These are phyloP conservation scores for Pristionchus entomophagus DNA, from an alignment of 2,888 invertebrate species.

Conservation along the genomic window DNA sequence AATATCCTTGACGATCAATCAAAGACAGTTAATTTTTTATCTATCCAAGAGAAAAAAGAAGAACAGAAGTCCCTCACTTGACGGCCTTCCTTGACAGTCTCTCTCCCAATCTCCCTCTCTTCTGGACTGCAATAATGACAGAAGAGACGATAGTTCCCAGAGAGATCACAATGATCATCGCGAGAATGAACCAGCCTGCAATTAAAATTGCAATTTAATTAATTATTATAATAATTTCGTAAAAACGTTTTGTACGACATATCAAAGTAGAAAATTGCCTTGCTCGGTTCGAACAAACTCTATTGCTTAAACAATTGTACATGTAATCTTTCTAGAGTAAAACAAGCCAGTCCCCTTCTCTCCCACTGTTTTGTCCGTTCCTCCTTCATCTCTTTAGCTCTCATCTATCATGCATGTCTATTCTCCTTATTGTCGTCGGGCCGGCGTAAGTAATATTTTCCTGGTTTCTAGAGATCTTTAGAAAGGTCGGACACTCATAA, in stretches of 20 bases:
- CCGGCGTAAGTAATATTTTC: too few species aligned
- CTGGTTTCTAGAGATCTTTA: too few species aligned
- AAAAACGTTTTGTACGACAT: background rate
- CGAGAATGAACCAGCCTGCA: slow-evolving; percentile 78
- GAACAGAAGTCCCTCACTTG: slow-evolving; percentile 50
- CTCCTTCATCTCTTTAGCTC: too few species aligned
- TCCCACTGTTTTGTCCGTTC: too few species aligned
- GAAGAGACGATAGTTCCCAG: slow-evolving; percentile 78
- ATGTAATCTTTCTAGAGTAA: too few species aligned
- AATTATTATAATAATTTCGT: background rate
- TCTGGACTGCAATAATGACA: slow-evolving; percentile 78
- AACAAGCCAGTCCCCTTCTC: background rate
- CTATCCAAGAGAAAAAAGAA: background rate
- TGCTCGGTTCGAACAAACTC: too few species aligned
- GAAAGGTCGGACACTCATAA: too few species aligned
- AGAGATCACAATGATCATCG: slow-evolving; percentile 78
- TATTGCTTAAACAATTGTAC: too few species aligned
- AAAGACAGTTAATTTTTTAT: background rate
- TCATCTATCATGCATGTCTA: too few species aligned
- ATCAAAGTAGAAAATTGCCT: too few species aligned
- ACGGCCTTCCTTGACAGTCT: slow-evolving; percentile 66
- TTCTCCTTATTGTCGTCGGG: too few species aligned
- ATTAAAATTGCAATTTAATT: background rate
- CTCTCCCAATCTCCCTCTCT: slow-evolving; percentile 74
- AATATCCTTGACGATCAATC: too few species aligned